Percentiles rank a stretch among this genome's conserved stretches.
Conservation (phyloP, 2,888 invertebrate species). For the Mactromeris polynyma region DNA sequence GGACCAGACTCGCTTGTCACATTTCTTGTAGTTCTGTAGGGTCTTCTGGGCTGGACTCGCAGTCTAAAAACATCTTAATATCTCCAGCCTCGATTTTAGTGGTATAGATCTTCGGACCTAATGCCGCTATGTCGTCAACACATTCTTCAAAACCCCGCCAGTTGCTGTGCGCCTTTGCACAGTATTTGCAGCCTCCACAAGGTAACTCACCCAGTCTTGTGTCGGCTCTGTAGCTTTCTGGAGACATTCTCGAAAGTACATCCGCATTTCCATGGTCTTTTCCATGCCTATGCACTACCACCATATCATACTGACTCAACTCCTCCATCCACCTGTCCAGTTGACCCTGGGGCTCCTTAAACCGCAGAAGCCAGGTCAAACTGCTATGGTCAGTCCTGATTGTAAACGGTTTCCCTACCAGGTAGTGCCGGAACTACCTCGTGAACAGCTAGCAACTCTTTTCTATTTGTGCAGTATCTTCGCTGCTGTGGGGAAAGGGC, state of each 20-base stretch:
- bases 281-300: constrained; percentile 27
- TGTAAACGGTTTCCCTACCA: constrained; percentile 40
- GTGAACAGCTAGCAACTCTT: constrained; percentile 41
- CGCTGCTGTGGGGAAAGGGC: constrained; percentile 49
- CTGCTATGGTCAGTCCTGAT: constrained; percentile 56
- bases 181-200: constrained; percentile 50
- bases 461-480: constrained; percentile 41
- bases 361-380: constrained; percentile 42
- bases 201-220: background rate
- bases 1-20: background rate
- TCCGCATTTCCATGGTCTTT: constrained; percentile 37
- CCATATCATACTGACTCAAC: constrained; percentile 38
- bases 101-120: background rate
- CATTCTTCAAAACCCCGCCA: constrained; percentile 31
- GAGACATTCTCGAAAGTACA: constrained; percentile 15
- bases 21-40: background rate
- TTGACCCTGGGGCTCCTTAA: constrained; percentile 33
- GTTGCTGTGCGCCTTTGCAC: constrained; percentile 25
- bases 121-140: constrained; percentile 29
- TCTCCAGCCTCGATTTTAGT: background rate
- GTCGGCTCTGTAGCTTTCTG: background rate
- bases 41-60: background rate
- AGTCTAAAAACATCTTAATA: background rate
- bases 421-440: constrained; percentile 41
- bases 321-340: constrained; percentile 39